phyloP scores from a whole-genome alignment of 2,888 invertebrate species.

The Epinotia bilunana region DNA sequence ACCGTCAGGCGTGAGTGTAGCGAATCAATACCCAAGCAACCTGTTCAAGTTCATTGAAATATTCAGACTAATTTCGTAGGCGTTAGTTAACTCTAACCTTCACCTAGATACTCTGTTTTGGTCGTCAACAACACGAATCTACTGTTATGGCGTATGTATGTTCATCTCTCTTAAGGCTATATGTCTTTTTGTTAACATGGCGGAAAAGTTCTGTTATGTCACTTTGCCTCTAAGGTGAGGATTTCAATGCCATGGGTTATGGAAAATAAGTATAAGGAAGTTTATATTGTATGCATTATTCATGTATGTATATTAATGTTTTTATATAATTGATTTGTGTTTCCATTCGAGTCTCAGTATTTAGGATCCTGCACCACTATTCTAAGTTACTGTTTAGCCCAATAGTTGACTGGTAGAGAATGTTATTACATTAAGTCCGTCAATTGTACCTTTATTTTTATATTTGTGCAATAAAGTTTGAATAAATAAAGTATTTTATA shows the following conservation, averaged over 20 bases:
- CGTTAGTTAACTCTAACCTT: slow-evolving; percentile 51
- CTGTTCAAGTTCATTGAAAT: slow-evolving; percentile 12
- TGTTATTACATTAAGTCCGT: no score
- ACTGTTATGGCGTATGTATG: background rate
- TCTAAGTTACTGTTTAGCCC: no score
- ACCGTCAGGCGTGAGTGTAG: background rate
- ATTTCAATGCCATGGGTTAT: slow-evolving; percentile 30
- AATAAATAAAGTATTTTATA: no score
- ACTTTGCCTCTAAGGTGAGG: slow-evolving; percentile 5
- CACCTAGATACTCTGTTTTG: slow-evolving; percentile 61
- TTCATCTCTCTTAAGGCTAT: background rate
- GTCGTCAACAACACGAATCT: slow-evolving; percentile 45
- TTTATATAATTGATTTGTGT: no score
- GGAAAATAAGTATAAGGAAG: background rate
- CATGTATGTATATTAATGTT: no score
- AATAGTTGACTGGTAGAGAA: no score
- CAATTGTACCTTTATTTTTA: no score
- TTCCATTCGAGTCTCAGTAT: no score
- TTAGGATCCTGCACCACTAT: no score
- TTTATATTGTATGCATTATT: no score
- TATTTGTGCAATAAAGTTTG: no score
- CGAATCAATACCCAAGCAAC: slow-evolving; percentile 14
- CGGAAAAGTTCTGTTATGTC: slow-evolving; percentile 10
- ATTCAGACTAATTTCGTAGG: slow-evolving; percentile 21
- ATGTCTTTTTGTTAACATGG: slow-evolving; percentile 1